Evolutionary conservation across 1,140 invertebrate genomes (phyloP).

Genomic region (Drosophila punjabiensis): DNA sequence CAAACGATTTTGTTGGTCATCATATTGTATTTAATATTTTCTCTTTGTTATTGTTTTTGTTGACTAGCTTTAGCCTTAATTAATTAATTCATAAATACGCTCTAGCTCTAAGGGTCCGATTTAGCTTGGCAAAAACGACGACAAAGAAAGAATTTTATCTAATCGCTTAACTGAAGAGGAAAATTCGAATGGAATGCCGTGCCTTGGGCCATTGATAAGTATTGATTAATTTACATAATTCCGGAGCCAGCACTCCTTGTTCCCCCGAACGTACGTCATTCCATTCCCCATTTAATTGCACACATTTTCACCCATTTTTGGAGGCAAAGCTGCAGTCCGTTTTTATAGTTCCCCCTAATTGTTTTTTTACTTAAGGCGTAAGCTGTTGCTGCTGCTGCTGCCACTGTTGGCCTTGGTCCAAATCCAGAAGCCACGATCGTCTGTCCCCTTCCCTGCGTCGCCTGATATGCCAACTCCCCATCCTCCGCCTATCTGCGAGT

Average conservation of each 20-base stretch:
- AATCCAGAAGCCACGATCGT: constrained; percentile 13
- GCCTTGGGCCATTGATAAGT: constrained; percentile 29
- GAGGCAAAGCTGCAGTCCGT: constrained; percentile 33
- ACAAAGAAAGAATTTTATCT: constrained; percentile 22
- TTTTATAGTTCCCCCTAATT: constrained; percentile 32
- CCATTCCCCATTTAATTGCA: constrained; percentile 26
- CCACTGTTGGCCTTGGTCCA: constrained; percentile 5
- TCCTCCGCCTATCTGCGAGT: constrained; percentile 41
- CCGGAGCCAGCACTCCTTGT: constrained; percentile 23
- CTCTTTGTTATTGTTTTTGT: constrained; percentile 16
- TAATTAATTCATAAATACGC: constrained; percentile 27
- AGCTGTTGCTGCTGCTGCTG: neutral
- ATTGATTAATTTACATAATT: constrained; percentile 44
- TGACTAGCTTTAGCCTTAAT: constrained; percentile 32
- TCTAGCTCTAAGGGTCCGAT: constrained; percentile 6
- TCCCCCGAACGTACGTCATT: constrained; percentile 25
- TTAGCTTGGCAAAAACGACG: constrained; percentile 27
- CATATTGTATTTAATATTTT: constrained; percentile 8
- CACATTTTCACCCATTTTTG: constrained; percentile 34
- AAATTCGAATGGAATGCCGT: constrained; percentile 31
- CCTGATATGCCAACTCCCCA: constrained; percentile 59
- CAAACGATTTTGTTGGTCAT: constrained; percentile 26
- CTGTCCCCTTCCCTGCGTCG: constrained; percentile 12
- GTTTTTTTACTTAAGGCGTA: constrained; percentile 37
- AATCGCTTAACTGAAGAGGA: constrained; percentile 34